Evolutionary conservation across 2,113 vertebrate genomes (phyloP), one percentile per base, ranked within the genome.

Genomic region (Clarias macrocephalus): DNA sequence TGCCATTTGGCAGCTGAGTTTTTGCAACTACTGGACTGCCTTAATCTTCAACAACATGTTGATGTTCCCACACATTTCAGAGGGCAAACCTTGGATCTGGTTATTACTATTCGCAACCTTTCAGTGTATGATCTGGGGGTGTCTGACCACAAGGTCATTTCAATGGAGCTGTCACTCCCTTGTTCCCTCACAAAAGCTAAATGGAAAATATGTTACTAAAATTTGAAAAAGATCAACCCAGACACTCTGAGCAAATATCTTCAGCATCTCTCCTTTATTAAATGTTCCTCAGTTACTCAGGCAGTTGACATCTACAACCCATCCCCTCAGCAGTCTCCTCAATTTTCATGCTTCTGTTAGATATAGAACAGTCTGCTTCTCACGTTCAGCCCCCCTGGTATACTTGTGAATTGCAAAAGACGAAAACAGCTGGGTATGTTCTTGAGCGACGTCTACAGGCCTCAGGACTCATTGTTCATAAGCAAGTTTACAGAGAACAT

Each of bases 371-470:
- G 30, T 75, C 2, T 19, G 72, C 3, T 86, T 86, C 59, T 82
- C 42, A 4, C 56, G 10, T 0, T 77, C 81, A 70, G 54, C 85
- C 21, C 85, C 85, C 81, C 5, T 86, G 88, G 88, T 86, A 33
- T 21, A 86, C 88, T 2, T 16, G 28, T 48, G 72, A 83, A 19
- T 81, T 89, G 23, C 25, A 25, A 9, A 54, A 72, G 54, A 83
- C 83, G 60, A 89, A 89, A 19, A 7, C 30, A 60, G 52, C 72
- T 21, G 84, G 84, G 5, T n/a, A 25, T 62, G 80, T 37, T 57
- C 25, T 83, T 21, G 63, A 83, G 28, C 37, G 56, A 10, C n/a
- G 21, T 3, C 80, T 19, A 2, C 72, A 68, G 3, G 3, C n/a
- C 6, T 80, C 73, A 5, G 81, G 65, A 4, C 81, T 87, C 1